Percentiles rank a stretch among this genome's conserved stretches.
phyloP scores from a whole-genome alignment of 2,888 invertebrate genomes.

The Trisateles emortualis region DNA sequence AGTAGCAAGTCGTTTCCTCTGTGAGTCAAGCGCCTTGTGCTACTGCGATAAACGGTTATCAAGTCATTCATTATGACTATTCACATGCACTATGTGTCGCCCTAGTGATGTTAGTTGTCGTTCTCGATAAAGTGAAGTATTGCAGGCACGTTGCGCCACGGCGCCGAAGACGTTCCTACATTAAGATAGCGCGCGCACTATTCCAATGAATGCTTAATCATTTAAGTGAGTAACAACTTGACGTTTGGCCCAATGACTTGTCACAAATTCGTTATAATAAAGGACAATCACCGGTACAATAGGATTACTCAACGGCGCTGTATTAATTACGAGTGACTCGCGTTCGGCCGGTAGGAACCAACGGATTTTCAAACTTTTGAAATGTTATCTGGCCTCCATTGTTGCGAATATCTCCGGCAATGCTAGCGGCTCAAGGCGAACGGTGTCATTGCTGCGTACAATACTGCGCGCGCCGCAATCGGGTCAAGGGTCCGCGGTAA shows the following conservation, averaged over 20 bases:
- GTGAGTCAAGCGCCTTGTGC: conserved; percentile 67
- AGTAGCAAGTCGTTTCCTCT: conserved; percentile 80
- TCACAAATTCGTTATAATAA: conserved; percentile 41
- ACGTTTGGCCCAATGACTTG: conserved; percentile 23
- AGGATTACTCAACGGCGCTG: conserved; percentile 72
- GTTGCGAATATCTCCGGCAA: conserved; percentile 87
- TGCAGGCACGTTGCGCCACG: conserved; percentile 47
- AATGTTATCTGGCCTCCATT: conserved; percentile 87
- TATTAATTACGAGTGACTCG: conserved; percentile 75
- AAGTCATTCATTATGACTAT: conserved; percentile 72
- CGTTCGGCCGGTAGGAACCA: conserved; percentile 69
- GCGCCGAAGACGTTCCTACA: conserved; percentile 36
- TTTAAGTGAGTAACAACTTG: conserved; percentile 27
- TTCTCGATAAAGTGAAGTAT: conserved; percentile 52
- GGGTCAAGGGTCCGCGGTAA: conserved; percentile 81
- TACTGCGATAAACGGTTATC: conserved; percentile 71
- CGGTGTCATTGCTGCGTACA: conserved; percentile 86
- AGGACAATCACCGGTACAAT: conserved; percentile 59
- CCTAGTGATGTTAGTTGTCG: conserved; percentile 52
- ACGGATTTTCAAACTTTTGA: conserved; percentile 85
- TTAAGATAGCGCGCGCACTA: conserved; percentile 26
- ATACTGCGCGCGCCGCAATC: conserved; percentile 78
- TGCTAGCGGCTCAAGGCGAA: conserved; percentile 86
- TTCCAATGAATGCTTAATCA: conserved; percentile 28
- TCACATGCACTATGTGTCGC: conserved; percentile 60